Evolutionary conservation across 2,113 vertebrate species (phyloP).

Genomic region (Hemicordylus capensis): DNA sequence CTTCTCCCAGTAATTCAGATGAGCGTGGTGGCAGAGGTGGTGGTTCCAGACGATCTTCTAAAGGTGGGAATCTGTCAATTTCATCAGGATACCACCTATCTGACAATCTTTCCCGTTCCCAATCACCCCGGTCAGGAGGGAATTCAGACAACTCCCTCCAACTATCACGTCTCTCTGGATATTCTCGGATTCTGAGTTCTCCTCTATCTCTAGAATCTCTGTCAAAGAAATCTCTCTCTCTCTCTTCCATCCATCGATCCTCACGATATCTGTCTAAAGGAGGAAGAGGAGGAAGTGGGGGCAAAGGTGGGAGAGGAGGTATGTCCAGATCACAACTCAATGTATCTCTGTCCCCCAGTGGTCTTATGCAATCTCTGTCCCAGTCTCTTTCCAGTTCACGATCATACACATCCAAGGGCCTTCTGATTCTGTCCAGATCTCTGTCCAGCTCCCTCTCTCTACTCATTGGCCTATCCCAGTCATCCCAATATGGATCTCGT

Average conservation of each 20-base stretch:
- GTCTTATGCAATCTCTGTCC: constrained; percentile 80
- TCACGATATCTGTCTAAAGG: constrained; percentile 86
- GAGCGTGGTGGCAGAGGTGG: constrained; percentile 68
- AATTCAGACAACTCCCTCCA: constrained; percentile 83
- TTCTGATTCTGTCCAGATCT: constrained; percentile 79
- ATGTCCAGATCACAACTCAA: constrained; percentile 83
- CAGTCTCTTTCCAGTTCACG: constrained; percentile 82
- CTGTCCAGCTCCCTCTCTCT: constrained; percentile 76
- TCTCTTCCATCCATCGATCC: constrained; percentile 85
- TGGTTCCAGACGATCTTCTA: constrained; percentile 76
- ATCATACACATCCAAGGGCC: constrained; percentile 80
- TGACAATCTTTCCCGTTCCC: constrained; percentile 83
- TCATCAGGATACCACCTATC: constrained; percentile 81
- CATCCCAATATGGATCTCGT: constrained; percentile 77
- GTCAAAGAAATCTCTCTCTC: constrained; percentile 85
- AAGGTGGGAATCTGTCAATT: constrained; percentile 75
- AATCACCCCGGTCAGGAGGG: constrained; percentile 79
- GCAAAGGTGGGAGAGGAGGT: constrained; percentile 79
- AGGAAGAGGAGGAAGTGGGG: constrained; percentile 77
- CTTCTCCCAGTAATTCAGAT: constrained; percentile 77
- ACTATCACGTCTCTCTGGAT: constrained; percentile 81
- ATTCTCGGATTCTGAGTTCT: constrained; percentile 87
- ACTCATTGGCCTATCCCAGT: constrained; percentile 76
- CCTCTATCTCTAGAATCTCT: constrained; percentile 82
- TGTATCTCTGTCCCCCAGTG: constrained; percentile 83